Conservation (phyloP, 2,888 invertebrate species). For the Imbricaverruca yamaguchii region DNA sequence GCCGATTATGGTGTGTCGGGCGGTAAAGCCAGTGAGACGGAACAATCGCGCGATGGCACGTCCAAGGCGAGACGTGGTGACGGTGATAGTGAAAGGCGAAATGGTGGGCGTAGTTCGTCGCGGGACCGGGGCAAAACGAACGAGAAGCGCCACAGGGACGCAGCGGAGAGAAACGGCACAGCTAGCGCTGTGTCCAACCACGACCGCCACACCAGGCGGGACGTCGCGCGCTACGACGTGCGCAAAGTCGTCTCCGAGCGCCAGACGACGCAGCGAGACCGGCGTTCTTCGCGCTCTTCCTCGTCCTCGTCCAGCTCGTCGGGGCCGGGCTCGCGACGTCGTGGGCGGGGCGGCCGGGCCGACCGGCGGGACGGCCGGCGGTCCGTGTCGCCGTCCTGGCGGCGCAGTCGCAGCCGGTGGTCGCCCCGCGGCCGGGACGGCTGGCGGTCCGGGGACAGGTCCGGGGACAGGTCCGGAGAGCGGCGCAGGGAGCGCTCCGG, state of each 20-base stretch:
- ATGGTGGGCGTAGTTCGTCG: too few species aligned
- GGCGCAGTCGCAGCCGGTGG: too few species aligned
- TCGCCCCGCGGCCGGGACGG: too few species aligned
- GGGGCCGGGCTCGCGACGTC: too few species aligned
- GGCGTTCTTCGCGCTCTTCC: slow-evolving; percentile 26
- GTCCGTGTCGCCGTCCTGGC: too few species aligned
- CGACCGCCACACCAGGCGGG: slow-evolving; percentile 31
- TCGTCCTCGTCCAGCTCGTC: slow-evolving; percentile 26
- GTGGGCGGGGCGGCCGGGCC: background rate
- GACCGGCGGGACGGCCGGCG: slow-evolving; percentile 18
- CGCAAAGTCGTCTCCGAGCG: slow-evolving; percentile 56
- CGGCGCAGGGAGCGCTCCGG: slow-evolving; percentile 40
- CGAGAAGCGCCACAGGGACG: slow-evolving; percentile 5
- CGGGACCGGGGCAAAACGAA: slow-evolving; percentile 2
- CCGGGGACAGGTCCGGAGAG: slow-evolving; percentile 32
- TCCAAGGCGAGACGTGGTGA: too few species aligned
- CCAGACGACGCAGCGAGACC: slow-evolving; percentile 25
- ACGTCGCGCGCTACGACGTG: slow-evolving; percentile 70
- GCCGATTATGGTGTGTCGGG: background rate
- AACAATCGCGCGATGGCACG: background rate
- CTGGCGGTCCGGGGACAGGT: slow-evolving; percentile 26
- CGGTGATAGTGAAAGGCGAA: too few species aligned
- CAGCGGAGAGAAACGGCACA: slow-evolving; percentile 18
- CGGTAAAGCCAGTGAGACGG: background rate
- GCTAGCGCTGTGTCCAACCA: slow-evolving; percentile 18